Base-by-base conservation (phyloP, 2,113 vertebrate species). In the Nothoprocta perdicaria region DNA sequence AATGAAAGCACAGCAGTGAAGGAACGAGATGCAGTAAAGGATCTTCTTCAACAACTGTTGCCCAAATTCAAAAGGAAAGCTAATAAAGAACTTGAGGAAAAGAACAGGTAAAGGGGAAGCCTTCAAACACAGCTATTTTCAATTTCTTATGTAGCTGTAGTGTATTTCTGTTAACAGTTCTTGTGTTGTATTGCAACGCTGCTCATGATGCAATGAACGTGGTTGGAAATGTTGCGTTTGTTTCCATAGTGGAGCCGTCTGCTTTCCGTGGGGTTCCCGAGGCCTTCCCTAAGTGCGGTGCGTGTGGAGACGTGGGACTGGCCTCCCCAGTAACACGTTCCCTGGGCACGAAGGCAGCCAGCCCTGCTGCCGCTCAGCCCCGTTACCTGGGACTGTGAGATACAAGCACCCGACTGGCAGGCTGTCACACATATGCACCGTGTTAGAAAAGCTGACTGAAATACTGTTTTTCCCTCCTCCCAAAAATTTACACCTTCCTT, bases 11-110 rank as follows among this genome's bases (percentile, higher is more conserved):
- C 96, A 78, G 99, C 99, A 40, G 98, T 99, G 33, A 99, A 98
- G 96, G 99, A 99, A 88, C 95, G 99, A 84, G 99, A 99, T 67
- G 98, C 99, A 1, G 98, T 98, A 45, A 99, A 99, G 93, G 99
- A 99, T 72, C 98, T 99, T 94, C 98, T 99, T 93, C 99, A 99
- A 94, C 99, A 99, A 90, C 97, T 99, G 46, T 97, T 99, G 80
- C 99, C 99, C 80, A 99, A 99, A 94, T 99, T 99, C 97, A 99
- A 99, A 97, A 99, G 98, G 97, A 99, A 99, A 98, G 98, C 99
- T 62, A 99, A 99, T 97, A 99, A 99, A 95, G 99, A 99, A 91
- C 98, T 99, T 69, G 99, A 99, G 91, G 99, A 99, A 92, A 99
- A 99, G 95, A 99, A 99, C 98, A 98, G 99, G 99, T 99, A 90